Percentiles rank a stretch among this genome's conserved stretches.
phyloP scores from a whole-genome alignment of 2,888 invertebrate genomes.

The Liodrosophila aerea region DNA sequence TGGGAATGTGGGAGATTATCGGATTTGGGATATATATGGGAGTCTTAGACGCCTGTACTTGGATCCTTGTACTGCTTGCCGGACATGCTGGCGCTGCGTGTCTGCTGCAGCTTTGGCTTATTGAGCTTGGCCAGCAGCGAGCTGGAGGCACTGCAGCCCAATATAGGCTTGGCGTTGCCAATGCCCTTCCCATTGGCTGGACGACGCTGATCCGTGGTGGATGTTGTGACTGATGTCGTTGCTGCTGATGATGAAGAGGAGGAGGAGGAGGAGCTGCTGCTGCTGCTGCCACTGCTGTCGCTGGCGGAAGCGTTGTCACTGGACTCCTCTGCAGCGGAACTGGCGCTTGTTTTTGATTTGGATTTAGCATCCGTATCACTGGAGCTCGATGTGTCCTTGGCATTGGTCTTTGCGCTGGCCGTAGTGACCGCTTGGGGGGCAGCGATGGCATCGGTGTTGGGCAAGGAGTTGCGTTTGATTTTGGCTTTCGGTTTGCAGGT shows the following conservation, averaged over 20 bases:
- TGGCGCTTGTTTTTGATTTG: not conserved
- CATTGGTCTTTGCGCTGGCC: constrained; percentile 16
- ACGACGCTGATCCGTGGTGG: constrained; percentile 12
- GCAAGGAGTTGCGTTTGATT: constrained; percentile 16
- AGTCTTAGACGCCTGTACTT: constrained; percentile 68
- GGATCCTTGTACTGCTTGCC: constrained; percentile 80
- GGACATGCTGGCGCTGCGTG: constrained; percentile 48
- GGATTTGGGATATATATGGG: not conserved
- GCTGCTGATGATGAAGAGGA: constrained; percentile 27
- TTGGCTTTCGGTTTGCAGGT: constrained; percentile 4
- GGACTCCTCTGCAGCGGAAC: constrained; percentile 2
- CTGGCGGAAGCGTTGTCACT: too few relatives aligned
- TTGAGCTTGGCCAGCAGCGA: constrained; percentile 57
- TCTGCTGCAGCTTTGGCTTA: constrained; percentile 58
- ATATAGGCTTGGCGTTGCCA: not conserved
- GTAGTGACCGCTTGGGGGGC: not conserved
- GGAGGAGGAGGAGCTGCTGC: constrained; percentile 40
- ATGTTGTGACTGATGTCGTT: constrained; percentile 1
- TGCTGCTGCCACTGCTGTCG: constrained; percentile 15
- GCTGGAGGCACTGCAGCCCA: constrained; percentile 25
- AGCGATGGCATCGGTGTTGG: not conserved
- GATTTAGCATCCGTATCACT: constrained; percentile 35
- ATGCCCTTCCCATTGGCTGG: constrained; percentile 52
- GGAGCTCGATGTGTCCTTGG: constrained; percentile 32
- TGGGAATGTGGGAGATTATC: too few relatives aligned